Percentiles rank a stretch among this genome's conserved stretches.
phyloP scores from a whole-genome alignment of 2,113 vertebrate genomes.

The Xiphophorus hellerii region DNA sequence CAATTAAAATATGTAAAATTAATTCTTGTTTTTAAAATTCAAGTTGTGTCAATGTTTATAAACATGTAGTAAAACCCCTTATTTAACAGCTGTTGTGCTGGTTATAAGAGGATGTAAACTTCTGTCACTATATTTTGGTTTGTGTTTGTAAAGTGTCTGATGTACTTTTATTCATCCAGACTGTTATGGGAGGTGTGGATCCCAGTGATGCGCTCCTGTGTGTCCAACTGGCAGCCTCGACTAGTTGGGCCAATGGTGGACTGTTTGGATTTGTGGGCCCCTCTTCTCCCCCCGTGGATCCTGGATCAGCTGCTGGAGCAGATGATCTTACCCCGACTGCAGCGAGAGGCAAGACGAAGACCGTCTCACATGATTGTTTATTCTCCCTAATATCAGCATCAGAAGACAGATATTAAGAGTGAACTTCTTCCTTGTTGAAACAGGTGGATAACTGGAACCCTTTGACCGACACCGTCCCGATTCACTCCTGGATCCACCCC shows the following conservation, averaged over 20 bases:
- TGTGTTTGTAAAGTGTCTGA: constrained; percentile 1
- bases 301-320: constrained; percentile 93
- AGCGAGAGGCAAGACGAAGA: constrained; percentile 85
- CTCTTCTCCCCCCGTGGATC: constrained; percentile 90
- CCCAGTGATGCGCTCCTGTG: constrained; percentile 86
- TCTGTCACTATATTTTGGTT: background rate
- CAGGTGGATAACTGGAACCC: constrained; percentile 98
- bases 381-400: background rate
- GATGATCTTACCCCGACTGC: constrained; percentile 94
- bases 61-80: too few relatives aligned
- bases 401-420: background rate
- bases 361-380: background rate
- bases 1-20: too few relatives aligned
- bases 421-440: constrained; percentile 10
- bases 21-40: too few relatives aligned
- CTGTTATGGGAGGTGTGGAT: constrained; percentile 97
- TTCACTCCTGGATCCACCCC: constrained; percentile 97
- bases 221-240: constrained; percentile 91
- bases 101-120: background rate
- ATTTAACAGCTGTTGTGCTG: too few relatives aligned
- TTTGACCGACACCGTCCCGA: constrained; percentile 94
- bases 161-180: constrained; percentile 67
- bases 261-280: constrained; percentile 92
- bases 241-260: constrained; percentile 93
- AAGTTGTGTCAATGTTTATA: too few relatives aligned